Conservation (phyloP, 2,797 vertebrate genomes). For the Hapalemur alaotrensis region DNA sequence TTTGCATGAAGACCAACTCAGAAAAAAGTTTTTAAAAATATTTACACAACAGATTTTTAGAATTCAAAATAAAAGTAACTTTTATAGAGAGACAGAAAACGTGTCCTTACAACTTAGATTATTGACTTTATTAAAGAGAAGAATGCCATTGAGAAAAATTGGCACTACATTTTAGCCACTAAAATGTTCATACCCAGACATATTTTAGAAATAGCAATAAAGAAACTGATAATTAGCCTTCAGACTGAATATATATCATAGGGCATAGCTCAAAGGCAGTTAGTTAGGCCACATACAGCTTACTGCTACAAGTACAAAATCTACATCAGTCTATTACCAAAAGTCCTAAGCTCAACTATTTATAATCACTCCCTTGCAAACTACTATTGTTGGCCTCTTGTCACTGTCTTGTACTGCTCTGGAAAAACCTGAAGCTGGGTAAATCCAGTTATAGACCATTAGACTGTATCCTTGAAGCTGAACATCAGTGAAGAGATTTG, state of each 20-base stretch:
- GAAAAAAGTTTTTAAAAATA: not conserved
- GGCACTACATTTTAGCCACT: not conserved
- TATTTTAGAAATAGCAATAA: not conserved
- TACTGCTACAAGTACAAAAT: not conserved
- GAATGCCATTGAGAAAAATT: not conserved
- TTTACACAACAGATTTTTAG: not conserved
- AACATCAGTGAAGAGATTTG: not conserved
- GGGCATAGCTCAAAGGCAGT: not conserved
- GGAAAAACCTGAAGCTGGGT: not conserved
- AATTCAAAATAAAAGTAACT: constrained; percentile 32
- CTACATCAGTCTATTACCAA: not conserved
- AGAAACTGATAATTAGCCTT: not conserved
- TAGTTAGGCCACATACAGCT: not conserved
- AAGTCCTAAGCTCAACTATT: not conserved
- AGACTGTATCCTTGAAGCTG: not conserved
- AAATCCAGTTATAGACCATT: not conserved
- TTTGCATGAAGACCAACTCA: not conserved
- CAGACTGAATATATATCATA: not conserved
- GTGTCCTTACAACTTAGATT: constrained; percentile 8
- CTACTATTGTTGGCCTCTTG: not conserved
- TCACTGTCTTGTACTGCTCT: not conserved
- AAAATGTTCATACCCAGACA: not conserved
- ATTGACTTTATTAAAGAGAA: constrained; percentile 5
- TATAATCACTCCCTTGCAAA: not conserved
- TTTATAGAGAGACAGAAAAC: not conserved